These are phyloP conservation scores for Coryphaenoides rupestris DNA, from an alignment of 2,113 vertebrate species.

Conservation along the genomic window DNA sequence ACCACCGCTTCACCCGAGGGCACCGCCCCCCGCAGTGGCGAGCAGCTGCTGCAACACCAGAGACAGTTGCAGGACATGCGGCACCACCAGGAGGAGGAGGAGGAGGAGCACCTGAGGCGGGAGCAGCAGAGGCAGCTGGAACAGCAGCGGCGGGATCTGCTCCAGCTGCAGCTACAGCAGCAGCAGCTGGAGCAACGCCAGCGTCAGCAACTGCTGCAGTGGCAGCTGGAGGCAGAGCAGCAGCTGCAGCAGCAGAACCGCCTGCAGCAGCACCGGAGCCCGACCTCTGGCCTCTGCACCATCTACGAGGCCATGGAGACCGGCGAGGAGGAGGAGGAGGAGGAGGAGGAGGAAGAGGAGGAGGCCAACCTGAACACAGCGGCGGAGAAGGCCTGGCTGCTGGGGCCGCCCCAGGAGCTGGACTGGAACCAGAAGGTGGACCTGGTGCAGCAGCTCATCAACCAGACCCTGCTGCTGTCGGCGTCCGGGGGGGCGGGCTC, in stretches of 20 bases:
- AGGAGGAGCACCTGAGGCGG: conserved; percentile 57
- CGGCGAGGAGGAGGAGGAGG: conserved; percentile 70
- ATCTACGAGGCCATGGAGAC: conserved; percentile 78
- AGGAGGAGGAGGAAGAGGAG: conserved; percentile 1
- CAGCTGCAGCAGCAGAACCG: conserved; percentile 65
- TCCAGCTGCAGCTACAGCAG: conserved; percentile 65
- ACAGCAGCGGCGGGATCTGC: conserved; percentile 52
- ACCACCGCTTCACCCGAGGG: not conserved
- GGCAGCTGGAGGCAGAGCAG: conserved; percentile 65
- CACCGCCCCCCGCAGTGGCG: not conserved
- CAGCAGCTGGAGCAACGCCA: conserved; percentile 63
- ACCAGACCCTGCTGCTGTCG: conserved; percentile 80
- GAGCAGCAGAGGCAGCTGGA: conserved; percentile 65
- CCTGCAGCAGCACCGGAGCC: conserved; percentile 59
- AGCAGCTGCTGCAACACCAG: conserved; percentile 51
- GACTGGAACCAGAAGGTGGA: conserved; percentile 77
- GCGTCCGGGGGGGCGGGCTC: conserved; percentile 61
- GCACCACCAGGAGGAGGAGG: conserved; percentile 45
- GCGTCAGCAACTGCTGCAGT: conserved; percentile 63
- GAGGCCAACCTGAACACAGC: not conserved
- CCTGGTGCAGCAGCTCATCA: conserved; percentile 86
- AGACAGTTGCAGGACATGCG: conserved; percentile 60
- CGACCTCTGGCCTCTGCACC: conserved; percentile 71
- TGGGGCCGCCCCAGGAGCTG: conserved; percentile 58
- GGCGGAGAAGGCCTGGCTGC: conserved; percentile 41